Evolutionary conservation across 2,113 vertebrate species (phyloP).

Genomic region (Ellobius talpinus): DNA sequence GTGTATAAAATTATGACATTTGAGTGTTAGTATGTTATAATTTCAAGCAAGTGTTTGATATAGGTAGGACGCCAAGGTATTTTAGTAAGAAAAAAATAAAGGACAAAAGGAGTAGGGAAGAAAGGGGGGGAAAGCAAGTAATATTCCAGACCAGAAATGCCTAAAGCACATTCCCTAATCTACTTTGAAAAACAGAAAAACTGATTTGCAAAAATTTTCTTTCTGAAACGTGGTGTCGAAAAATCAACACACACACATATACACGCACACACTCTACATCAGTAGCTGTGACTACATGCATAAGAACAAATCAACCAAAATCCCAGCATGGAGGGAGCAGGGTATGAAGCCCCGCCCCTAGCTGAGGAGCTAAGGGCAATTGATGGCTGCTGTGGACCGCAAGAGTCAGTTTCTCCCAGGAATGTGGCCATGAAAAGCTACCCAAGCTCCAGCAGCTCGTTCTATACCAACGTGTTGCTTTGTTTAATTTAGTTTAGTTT

Average conservation of each 20-base stretch:
- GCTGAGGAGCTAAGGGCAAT: background rate
- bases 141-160: background rate
- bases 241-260: too few species aligned
- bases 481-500: background rate
- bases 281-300: background rate
- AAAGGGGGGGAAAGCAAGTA: background rate
- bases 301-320: background rate
- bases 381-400: rapidly evolving
- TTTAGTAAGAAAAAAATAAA: too few species aligned
- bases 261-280: background rate
- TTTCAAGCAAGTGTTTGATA: too few species aligned
- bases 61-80: too few species aligned
- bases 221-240: too few species aligned
- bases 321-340: background rate
- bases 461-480: background rate
- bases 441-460: too few species aligned
- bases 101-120: too few species aligned
- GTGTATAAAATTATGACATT: too few species aligned
- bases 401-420: background rate
- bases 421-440: too few species aligned
- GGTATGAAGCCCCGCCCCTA: background rate
- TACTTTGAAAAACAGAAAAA: background rate
- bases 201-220: background rate
- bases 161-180: background rate
- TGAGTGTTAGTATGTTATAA: too few species aligned